These are phyloP conservation scores for Agapostemon virescens DNA, from an alignment of 2,888 invertebrate species.

Conservation along the genomic window DNA sequence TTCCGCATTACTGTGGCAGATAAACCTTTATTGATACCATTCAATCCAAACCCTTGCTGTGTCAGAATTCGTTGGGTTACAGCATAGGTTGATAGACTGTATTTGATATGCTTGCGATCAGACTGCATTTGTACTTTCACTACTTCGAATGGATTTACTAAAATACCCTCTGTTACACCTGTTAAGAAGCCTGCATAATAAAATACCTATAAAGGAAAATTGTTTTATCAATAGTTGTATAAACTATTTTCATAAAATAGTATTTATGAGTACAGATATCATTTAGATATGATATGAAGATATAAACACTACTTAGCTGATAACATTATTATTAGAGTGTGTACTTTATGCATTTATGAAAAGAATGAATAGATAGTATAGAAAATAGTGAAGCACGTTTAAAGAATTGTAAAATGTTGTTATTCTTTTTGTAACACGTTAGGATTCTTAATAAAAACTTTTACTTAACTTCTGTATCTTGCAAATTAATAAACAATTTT, in stretches of 20 bases:
- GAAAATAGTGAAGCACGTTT: too few species aligned
- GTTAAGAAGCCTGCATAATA: slow-evolving; percentile 93
- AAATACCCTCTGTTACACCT: slow-evolving; percentile 94
- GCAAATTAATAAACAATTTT: too few species aligned
- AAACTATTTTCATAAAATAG: neutral
- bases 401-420: too few species aligned
- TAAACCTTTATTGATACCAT: slow-evolving; percentile 92
- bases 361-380: too few species aligned
- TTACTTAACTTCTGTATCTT: too few species aligned
- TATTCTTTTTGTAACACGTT: too few species aligned
- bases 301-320: neutral
- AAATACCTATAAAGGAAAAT: slow-evolving; percentile 86
- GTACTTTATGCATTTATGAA: too few species aligned
- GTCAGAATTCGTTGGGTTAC: slow-evolving; percentile 90
- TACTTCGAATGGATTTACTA: slow-evolving; percentile 97
- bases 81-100: slow-evolving; percentile 88
- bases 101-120: slow-evolving; percentile 84
- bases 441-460: too few species aligned
- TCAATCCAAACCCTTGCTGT: slow-evolving; percentile 88
- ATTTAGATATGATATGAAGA: neutral
- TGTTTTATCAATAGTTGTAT: neutral
- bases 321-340: neutral
- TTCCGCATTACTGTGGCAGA: slow-evolving; percentile 94
- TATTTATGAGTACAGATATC: neutral
- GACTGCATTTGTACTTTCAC: slow-evolving; percentile 95